phyloP scores from a whole-genome alignment of 2,797 vertebrate genomes.

The Orientallactaga sibirica region DNA sequence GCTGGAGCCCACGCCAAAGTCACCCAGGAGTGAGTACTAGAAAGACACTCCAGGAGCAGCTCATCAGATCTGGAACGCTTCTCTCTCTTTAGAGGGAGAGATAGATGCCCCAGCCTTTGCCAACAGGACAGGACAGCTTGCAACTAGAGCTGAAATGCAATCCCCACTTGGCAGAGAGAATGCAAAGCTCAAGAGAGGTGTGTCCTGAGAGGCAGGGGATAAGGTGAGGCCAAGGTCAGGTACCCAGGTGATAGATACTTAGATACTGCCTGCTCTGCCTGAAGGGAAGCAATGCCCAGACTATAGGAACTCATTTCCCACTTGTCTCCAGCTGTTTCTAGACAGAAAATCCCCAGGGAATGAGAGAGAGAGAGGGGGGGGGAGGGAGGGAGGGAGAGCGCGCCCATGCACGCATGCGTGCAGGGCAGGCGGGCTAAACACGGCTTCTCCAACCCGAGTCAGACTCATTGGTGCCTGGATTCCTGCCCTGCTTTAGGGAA shows the following conservation, averaged over 20 bases:
- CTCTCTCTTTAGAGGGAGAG: not conserved
- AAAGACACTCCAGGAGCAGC: not conserved
- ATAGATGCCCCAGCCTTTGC: not conserved
- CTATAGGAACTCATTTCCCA: not conserved
- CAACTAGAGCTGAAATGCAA: constrained; percentile 67
- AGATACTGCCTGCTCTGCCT: not conserved
- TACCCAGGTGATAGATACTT: not conserved
- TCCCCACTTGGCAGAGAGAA: not conserved
- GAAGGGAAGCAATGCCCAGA: not conserved
- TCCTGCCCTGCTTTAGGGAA: constrained; percentile 45
- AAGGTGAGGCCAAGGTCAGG: constrained; percentile 73
- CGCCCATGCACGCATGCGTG: too few relatives aligned
- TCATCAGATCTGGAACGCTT: constrained; percentile 4
- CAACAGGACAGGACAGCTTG: not conserved
- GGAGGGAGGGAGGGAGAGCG: too few relatives aligned
- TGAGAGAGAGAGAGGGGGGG: not conserved
- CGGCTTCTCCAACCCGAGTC: constrained; percentile 3
- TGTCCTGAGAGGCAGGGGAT: not conserved
- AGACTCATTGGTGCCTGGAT: constrained; percentile 43
- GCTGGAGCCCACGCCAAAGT: not conserved
- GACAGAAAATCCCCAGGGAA: constrained; percentile 53
- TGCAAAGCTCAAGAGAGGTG: not conserved
- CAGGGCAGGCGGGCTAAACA: not conserved
- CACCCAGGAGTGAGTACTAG: not conserved
- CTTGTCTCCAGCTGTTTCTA: constrained; percentile 66